These are phyloP conservation scores for Drosophila ironensis DNA, from an alignment of 1,140 invertebrate genomes.

Conservation along the genomic window DNA sequence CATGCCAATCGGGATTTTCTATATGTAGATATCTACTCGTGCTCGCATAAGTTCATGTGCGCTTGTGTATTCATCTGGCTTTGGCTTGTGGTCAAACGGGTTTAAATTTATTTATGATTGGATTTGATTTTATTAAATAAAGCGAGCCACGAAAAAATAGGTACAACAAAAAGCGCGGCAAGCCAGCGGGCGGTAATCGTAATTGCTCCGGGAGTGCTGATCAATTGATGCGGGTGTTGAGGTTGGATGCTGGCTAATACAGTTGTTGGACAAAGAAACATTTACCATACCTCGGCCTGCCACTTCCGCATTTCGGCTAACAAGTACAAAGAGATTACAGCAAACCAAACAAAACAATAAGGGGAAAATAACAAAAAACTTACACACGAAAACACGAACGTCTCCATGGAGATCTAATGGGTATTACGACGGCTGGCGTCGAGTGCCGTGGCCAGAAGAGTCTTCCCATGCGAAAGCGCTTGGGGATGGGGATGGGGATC, in stretches of 20 bases:
- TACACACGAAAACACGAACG: conserved; percentile 47
- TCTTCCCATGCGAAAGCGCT: conserved; percentile 28
- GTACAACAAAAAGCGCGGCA: conserved; percentile 22
- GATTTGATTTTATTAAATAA: conserved; percentile 78
- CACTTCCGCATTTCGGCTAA: conserved; percentile 62
- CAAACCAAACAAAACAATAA: conserved; percentile 5
- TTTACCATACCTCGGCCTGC: conserved; percentile 17
- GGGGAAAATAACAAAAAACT: neutral
- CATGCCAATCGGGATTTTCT: conserved; percentile 63
- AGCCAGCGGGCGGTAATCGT: conserved; percentile 67
- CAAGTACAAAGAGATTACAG: conserved; percentile 21
- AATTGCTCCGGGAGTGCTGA: conserved; percentile 60
- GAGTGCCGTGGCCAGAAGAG: neutral
- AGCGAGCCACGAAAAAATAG: conserved; percentile 34
- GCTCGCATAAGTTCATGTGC: conserved; percentile 26
- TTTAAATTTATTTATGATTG: conserved; percentile 80
- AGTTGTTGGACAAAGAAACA: conserved; percentile 74
- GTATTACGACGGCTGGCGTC: neutral
- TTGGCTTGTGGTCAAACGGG: conserved; percentile 70
- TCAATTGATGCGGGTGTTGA: conserved; percentile 40
- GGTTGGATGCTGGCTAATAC: conserved; percentile 58
- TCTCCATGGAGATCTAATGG: conserved; percentile 19
- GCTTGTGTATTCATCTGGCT: conserved; percentile 26
- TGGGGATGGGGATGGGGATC: too few species aligned
- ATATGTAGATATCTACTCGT: conserved; percentile 53